Percentiles rank a stretch among this genome's conserved stretches.
phyloP scores from a whole-genome alignment of 1,140 invertebrate genomes.

The Cotesia vestalis region DNA sequence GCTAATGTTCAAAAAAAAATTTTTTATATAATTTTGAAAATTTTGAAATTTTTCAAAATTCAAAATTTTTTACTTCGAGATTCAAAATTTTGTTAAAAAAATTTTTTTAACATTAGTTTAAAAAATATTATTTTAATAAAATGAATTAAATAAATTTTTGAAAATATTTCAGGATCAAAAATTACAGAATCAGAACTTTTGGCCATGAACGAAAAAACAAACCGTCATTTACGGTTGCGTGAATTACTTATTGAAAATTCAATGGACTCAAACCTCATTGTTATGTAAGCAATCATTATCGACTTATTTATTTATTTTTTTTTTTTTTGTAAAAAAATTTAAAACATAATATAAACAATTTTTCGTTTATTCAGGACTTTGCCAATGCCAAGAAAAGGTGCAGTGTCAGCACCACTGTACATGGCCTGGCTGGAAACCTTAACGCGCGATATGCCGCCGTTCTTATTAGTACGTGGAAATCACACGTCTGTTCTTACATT shows the following conservation, averaged over 20 bases:
- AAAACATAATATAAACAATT: not conserved
- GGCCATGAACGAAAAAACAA: slow-evolving; percentile 89
- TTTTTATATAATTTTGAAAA: too few species aligned
- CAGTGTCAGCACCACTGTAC: slow-evolving; percentile 88
- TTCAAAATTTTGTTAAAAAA: too few species aligned
- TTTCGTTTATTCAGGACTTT: slow-evolving; percentile 73
- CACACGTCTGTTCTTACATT: slow-evolving; percentile 96
- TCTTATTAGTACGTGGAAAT: slow-evolving; percentile 92
- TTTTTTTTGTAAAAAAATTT: too few species aligned
- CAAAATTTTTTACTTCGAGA: too few species aligned
- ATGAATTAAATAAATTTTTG: slow-evolving; percentile 10
- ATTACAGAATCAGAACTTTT: slow-evolving; percentile 86
- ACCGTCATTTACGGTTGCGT: slow-evolving; percentile 86
- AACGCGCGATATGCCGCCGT: slow-evolving; percentile 88
- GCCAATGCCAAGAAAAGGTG: slow-evolving; percentile 90
- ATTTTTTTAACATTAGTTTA: too few species aligned
- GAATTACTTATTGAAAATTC: slow-evolving; percentile 90
- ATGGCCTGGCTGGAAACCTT: slow-evolving; percentile 94
- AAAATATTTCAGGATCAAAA: slow-evolving; percentile 41
- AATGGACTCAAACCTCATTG: slow-evolving; percentile 83
- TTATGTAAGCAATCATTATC: slow-evolving; percentile 75
- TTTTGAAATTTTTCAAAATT: too few species aligned
- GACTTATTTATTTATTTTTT: slow-evolving; percentile 15
- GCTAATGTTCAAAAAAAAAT: too few species aligned
- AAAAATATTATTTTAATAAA: not conserved